A percentile compares a stretch with the other conserved stretches of the same genome.
phyloP scores from a whole-genome alignment of 2,113 vertebrate species.

The Alectura lathami region DNA sequence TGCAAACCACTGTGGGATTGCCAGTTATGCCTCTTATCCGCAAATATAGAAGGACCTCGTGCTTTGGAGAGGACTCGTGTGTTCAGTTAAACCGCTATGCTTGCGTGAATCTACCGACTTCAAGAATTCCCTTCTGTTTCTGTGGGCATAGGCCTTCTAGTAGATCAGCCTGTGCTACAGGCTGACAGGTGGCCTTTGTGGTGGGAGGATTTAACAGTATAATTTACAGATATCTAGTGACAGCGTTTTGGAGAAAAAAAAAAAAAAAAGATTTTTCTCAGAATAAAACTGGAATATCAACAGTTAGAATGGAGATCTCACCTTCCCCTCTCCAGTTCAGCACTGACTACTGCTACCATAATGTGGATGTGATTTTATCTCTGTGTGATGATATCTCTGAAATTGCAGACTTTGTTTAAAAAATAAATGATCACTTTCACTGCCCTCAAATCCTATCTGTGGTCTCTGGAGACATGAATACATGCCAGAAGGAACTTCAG shows the following conservation, averaged over 20 bases:
- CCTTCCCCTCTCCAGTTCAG: neutral
- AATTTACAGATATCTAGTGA: neutral
- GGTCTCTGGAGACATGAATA: neutral
- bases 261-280: fast-evolving
- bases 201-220: neutral
- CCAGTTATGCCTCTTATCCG: slow-evolving; percentile 72
- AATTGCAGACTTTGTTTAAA: neutral
- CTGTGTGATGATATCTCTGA: neutral
- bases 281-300: neutral
- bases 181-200: neutral
- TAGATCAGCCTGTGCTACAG: neutral
- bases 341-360: fast-evolving
- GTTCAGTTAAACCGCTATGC: neutral
- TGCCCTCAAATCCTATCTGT: fast-evolving
- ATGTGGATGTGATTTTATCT: fast-evolving
- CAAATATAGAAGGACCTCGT: slow-evolving; percentile 25
- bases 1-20: slow-evolving; percentile 77
- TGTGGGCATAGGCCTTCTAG: neutral
- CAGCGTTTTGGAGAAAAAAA: neutral
- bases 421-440: neutral
- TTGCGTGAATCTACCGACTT: neutral
- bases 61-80: neutral
- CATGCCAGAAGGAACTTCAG: neutral
- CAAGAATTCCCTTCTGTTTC: neutral
- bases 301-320: fast-evolving